phyloP scores from a whole-genome alignment of 2,888 invertebrate species.

The Epinotia nisella region DNA sequence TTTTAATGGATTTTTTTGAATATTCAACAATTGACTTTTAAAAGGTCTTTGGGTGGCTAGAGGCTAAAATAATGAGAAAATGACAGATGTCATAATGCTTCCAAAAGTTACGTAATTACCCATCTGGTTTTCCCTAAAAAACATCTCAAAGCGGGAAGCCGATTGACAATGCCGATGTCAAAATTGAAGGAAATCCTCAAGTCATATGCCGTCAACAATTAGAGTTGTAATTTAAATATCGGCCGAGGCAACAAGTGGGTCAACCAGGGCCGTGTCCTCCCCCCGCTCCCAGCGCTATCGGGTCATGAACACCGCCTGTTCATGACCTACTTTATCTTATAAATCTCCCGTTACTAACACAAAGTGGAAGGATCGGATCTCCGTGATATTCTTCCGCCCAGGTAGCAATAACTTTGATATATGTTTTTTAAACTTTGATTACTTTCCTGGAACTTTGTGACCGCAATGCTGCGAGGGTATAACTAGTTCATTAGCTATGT shows the following conservation, averaged over 20 bases:
- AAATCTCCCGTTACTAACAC: conserved; percentile 56
- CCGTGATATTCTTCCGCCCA: conserved; percentile 23
- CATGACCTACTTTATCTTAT: conserved; percentile 80
- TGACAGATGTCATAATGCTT: too few species aligned
- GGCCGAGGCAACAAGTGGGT: conserved; percentile 82
- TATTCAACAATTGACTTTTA: too few species aligned
- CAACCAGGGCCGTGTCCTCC: conserved; percentile 64
- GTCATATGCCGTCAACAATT: conserved; percentile 66
- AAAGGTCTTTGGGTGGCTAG: too few species aligned
- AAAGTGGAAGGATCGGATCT: conserved; percentile 20
- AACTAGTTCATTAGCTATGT: background rate
- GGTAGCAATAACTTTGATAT: conserved; percentile 35
- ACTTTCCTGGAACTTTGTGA: conserved; percentile 23
- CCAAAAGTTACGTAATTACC: too few species aligned
- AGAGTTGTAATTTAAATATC: conserved; percentile 76
- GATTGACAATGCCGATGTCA: background rate
- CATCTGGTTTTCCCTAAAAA: background rate
- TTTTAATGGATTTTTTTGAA: too few species aligned
- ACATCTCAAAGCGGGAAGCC: background rate
- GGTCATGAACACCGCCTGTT: conserved; percentile 79
- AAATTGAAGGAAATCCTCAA: conserved; percentile 62
- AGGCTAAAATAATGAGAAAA: too few species aligned
- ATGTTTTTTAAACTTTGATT: conserved; percentile 34
- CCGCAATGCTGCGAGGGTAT: background rate
- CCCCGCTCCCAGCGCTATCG: conserved; percentile 55